Conservation (phyloP, 2,888 invertebrate species). For the Heliconius cydno region DNA sequence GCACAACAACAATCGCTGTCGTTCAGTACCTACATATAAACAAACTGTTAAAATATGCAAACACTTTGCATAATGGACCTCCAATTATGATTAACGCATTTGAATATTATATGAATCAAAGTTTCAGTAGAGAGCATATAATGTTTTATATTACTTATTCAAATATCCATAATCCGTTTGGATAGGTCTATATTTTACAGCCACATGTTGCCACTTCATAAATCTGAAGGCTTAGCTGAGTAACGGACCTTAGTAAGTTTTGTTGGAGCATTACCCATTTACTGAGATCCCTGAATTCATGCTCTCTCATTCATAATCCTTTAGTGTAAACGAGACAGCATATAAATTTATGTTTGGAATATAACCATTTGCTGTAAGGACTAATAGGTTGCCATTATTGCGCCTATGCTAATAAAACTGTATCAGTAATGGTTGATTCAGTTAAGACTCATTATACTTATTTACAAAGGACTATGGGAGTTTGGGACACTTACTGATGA, state of each 20-base stretch:
- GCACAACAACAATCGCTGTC: neutral
- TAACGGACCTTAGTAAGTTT: slow-evolving; percentile 46
- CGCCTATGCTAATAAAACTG: slow-evolving; percentile 33
- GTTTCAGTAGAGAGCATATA: slow-evolving; percentile 16
- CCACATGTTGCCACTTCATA: slow-evolving; percentile 50
- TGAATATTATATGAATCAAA: slow-evolving; percentile 24
- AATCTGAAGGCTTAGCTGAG: slow-evolving; percentile 46
- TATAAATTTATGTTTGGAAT: slow-evolving; percentile 38
- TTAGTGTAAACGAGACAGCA: slow-evolving; percentile 32
- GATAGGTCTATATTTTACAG: slow-evolving; percentile 43
- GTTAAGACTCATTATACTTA: slow-evolving; percentile 1
- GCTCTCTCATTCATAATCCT: slow-evolving; percentile 38
- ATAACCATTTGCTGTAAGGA: slow-evolving; percentile 38
- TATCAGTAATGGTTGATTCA: slow-evolving; percentile 21
- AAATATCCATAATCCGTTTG: slow-evolving; percentile 41
- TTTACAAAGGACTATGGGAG: neutral
- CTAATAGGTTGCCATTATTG: slow-evolving; percentile 41
- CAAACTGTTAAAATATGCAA: slow-evolving; percentile 6
- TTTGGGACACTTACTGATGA: neutral
- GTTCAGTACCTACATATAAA: neutral
- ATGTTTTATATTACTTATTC: slow-evolving; percentile 39
- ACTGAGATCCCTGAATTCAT: slow-evolving; percentile 42
- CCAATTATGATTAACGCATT: slow-evolving; percentile 27
- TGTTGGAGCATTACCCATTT: slow-evolving; percentile 42
- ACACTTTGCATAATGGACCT: slow-evolving; percentile 26